phyloP scores from a whole-genome alignment of 2,797 vertebrate genomes.

The Sebastes oblongus region DNA sequence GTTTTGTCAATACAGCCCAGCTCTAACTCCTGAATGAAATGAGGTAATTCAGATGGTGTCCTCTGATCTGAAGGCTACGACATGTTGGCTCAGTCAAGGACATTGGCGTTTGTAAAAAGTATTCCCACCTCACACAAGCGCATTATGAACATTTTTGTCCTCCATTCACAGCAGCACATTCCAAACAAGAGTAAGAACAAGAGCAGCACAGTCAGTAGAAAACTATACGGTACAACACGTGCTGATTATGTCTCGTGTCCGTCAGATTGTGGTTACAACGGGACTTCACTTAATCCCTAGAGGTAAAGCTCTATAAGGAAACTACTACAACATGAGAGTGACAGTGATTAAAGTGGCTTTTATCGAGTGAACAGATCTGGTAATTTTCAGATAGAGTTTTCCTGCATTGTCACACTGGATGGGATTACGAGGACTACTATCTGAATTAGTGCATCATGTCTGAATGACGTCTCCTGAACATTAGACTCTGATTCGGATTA shows the following conservation, averaged over 20 bases:
- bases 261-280: background rate
- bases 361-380: background rate
- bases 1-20: background rate
- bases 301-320: background rate
- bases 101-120: background rate
- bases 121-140: background rate
- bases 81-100: background rate
- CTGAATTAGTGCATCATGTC: background rate
- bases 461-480: background rate
- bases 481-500: background rate
- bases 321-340: background rate
- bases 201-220: conserved; percentile 13
- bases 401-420: background rate
- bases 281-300: background rate
- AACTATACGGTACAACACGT: background rate
- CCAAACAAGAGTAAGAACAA: conserved; percentile 23
- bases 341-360: background rate
- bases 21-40: background rate
- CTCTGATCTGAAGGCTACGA: background rate
- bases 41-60: background rate
- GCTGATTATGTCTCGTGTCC: background rate
- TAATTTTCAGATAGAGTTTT: background rate
- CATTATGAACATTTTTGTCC: background rate
- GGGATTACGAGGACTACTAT: background rate
- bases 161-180: conserved; percentile 28